phyloP scores from a whole-genome alignment of 2,797 vertebrate species.

The Podarcis lilfordi region DNA sequence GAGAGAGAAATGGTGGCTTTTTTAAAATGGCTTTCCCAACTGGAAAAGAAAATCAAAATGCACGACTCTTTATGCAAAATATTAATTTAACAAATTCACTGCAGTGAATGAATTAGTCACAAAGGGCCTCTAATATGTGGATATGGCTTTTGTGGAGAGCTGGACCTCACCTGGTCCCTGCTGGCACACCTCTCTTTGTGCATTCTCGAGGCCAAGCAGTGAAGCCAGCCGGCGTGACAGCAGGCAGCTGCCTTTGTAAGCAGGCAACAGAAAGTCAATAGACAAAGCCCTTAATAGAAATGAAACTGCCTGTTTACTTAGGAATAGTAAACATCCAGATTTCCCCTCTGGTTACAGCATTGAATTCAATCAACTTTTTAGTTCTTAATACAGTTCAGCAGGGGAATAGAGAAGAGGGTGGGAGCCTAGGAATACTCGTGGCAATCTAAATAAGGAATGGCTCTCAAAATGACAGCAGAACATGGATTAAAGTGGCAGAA shows the following conservation, averaged over 20 bases:
- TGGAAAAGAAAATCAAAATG: neutral
- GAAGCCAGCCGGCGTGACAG: neutral
- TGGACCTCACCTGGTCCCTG: neutral
- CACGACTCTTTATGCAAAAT: neutral
- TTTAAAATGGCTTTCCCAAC: neutral
- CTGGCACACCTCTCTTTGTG: neutral
- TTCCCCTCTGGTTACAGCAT: slow-evolving; percentile 5
- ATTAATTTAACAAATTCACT: neutral
- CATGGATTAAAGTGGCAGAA: slow-evolving; percentile 4
- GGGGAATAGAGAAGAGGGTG: neutral
- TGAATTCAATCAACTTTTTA: slow-evolving; percentile 28
- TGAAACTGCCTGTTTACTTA: slow-evolving; percentile 5
- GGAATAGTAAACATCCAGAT: slow-evolving; percentile 7
- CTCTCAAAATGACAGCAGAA: neutral
- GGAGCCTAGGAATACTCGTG: neutral
- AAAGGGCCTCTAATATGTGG: neutral
- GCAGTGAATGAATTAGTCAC: neutral
- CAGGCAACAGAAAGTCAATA: slow-evolving; percentile 27
- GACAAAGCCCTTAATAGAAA: slow-evolving; percentile 5
- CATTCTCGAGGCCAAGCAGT: neutral
- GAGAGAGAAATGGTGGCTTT: neutral
- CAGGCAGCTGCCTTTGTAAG: neutral
- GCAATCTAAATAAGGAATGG: slow-evolving; percentile 11
- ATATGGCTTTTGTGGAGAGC: neutral
- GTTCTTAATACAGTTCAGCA: slow-evolving; percentile 26